phyloP scores from a whole-genome alignment of 2,113 vertebrate species.

The Serinus canaria region DNA sequence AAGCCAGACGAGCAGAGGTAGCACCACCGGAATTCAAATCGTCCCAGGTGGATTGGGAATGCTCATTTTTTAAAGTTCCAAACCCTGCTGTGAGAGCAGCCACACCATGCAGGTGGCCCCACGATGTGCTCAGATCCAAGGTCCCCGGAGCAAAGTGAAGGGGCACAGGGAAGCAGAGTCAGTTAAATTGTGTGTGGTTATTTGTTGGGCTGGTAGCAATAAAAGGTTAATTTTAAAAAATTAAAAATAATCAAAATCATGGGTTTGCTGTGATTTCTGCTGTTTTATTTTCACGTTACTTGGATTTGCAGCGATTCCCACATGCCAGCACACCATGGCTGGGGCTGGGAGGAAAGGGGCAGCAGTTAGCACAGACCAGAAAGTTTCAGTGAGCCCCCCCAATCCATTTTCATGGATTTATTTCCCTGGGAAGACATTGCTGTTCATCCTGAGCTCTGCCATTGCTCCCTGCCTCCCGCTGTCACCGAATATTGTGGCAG shows the following conservation, averaged over 20 bases:
- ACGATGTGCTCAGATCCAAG: not conserved
- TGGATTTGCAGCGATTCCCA: not conserved
- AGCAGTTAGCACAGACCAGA: not conserved
- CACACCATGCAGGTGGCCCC: not conserved
- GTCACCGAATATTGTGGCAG: not conserved
- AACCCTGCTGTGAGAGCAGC: not conserved
- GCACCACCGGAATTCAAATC: not conserved
- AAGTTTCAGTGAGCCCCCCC: not conserved
- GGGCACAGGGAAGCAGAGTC: not conserved
- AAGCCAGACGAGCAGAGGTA: not conserved
- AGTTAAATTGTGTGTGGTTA: not conserved
- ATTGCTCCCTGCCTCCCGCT: not conserved
- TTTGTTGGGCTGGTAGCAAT: not conserved
- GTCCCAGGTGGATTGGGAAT: not conserved
- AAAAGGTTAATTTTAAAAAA: not conserved
- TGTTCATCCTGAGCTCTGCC: not conserved
- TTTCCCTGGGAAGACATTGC: not conserved
- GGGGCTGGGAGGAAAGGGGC: not conserved
- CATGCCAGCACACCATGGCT: rapidly evolving
- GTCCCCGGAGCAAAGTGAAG: rapidly evolving
- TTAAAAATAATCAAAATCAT: not conserved
- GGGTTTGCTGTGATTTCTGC: not conserved
- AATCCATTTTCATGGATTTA: not conserved
- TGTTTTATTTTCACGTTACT: rapidly evolving
- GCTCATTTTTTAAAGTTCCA: not conserved